Evolutionary conservation across 1,140 invertebrate genomes (phyloP).

Genomic region (Zaprionus capensis): DNA sequence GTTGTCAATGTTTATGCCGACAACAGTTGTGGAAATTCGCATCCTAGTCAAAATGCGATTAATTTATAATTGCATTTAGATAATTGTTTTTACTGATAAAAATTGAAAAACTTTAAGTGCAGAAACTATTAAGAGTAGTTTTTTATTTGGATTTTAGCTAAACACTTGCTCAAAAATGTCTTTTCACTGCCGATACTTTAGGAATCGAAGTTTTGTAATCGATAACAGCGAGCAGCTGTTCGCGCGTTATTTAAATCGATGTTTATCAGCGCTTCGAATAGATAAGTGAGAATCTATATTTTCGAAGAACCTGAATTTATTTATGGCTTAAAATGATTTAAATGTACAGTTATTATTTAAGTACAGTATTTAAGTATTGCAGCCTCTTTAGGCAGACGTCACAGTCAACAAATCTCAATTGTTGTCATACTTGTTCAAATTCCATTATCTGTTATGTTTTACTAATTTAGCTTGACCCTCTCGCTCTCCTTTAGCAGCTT

Average conservation of each 20-base stretch:
- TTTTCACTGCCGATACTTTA: background rate
- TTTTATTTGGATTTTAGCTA: background rate
- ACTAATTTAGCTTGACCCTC: conserved; percentile 50
- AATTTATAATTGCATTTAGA: background rate
- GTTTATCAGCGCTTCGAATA: background rate
- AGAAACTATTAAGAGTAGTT: background rate
- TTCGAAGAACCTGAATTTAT: conserved; percentile 10
- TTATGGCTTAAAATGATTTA: conserved; percentile 12
- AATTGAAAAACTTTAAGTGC: background rate
- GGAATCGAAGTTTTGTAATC: background rate
- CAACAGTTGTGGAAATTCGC: conserved; percentile 4
- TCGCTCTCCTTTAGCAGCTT: conserved; percentile 53
- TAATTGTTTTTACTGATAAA: background rate
- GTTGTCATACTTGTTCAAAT: background rate
- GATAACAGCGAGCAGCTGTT: background rate
- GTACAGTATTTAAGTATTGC: conserved; percentile 11
- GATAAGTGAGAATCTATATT: too few relatives aligned
- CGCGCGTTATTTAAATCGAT: conserved; percentile 7
- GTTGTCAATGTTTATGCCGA: conserved; percentile 29
- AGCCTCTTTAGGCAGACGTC: conserved; percentile 22
- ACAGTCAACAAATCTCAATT: conserved; percentile 15
- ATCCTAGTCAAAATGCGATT: conserved; percentile 18
- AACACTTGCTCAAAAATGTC: background rate
- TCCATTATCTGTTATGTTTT: background rate
- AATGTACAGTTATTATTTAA: conserved; percentile 12